phyloP scores from a whole-genome alignment of 2,888 invertebrate genomes.

The Cheilosia soror region DNA sequence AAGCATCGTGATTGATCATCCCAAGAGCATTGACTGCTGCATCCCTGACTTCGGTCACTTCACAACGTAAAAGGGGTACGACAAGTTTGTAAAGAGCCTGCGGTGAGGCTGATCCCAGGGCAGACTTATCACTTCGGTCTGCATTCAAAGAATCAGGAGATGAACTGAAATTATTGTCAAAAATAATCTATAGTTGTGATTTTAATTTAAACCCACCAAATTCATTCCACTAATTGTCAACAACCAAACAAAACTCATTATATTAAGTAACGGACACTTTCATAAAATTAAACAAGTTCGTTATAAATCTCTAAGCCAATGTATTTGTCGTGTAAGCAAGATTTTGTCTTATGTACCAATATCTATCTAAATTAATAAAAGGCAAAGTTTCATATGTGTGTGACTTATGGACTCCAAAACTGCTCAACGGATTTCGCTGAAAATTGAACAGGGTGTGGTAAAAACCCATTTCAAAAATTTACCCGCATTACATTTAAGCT shows the following conservation, averaged over 20 bases:
- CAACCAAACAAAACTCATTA: slow-evolving; percentile 48
- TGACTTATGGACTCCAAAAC: too few species aligned
- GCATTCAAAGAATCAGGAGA: slow-evolving; percentile 95
- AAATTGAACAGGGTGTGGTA: too few species aligned
- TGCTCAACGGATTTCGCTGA: too few species aligned
- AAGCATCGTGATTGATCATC: slow-evolving; percentile 96
- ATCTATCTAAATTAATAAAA: too few species aligned
- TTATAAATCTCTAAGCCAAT: background rate
- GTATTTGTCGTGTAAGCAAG: too few species aligned
- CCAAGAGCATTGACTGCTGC: slow-evolving; percentile 97
- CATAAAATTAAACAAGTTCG: slow-evolving; percentile 59
- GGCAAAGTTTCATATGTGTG: too few species aligned
- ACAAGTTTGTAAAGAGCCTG: slow-evolving; percentile 95
- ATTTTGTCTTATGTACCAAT: too few species aligned
- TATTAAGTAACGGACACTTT: slow-evolving; percentile 59
- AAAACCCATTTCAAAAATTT: too few species aligned
- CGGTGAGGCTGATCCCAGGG: slow-evolving; percentile 89
- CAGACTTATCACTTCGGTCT: slow-evolving; percentile 92
- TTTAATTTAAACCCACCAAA: background rate
- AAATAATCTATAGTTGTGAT: background rate
- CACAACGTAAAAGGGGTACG: slow-evolving; percentile 96
- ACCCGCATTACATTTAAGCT: too few species aligned
- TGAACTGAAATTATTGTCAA: slow-evolving; percentile 86
- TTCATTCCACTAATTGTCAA: slow-evolving; percentile 48
- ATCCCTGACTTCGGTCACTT: slow-evolving; percentile 96